These are phyloP conservation scores for Galaxea fascicularis DNA, from an alignment of 92 coral and sea anemone genomes.

Conservation along the genomic window DNA sequence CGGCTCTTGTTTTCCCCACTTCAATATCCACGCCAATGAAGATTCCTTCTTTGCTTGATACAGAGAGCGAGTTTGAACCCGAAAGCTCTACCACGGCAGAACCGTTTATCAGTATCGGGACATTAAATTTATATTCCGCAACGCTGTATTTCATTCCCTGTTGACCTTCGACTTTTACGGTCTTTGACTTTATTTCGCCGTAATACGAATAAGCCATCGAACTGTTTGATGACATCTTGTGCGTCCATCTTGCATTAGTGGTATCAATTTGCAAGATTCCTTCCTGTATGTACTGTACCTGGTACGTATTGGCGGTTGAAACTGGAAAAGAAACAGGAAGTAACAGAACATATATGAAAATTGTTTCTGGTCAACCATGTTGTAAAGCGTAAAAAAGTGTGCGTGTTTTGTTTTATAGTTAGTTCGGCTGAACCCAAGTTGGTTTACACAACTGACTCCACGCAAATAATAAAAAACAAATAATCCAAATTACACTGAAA, in stretches of 20 bases:
- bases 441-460: too few relatives aligned
- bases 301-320: conserved; percentile 64
- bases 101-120: conserved; percentile 78
- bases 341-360: not conserved
- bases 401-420: too few relatives aligned
- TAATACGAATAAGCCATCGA: conserved; percentile 71
- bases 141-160: not conserved
- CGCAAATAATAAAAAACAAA: too few relatives aligned
- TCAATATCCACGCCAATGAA: conserved; percentile 64
- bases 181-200: conserved; percentile 31
- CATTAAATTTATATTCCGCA: conserved; percentile 59
- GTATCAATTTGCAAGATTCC: conserved; percentile 73
- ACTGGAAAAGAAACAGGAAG: conserved; percentile 41
- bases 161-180: too few relatives aligned
- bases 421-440: too few relatives aligned
- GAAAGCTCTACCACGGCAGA: conserved; percentile 49
- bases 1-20: not conserved
- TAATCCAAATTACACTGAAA: too few relatives aligned
- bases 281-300: conserved; percentile 74
- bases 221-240: conserved; percentile 43
- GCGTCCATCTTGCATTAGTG: conserved; percentile 66
- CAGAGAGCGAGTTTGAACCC: conserved; percentile 63
- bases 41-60: conserved; percentile 74
- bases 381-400: too few relatives aligned
- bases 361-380: too few relatives aligned